A percentile compares a stretch with the other conserved stretches of the same genome.
These are phyloP conservation scores for Argentina silus DNA, from an alignment of 2,797 vertebrate genomes.

Conservation along the genomic window DNA sequence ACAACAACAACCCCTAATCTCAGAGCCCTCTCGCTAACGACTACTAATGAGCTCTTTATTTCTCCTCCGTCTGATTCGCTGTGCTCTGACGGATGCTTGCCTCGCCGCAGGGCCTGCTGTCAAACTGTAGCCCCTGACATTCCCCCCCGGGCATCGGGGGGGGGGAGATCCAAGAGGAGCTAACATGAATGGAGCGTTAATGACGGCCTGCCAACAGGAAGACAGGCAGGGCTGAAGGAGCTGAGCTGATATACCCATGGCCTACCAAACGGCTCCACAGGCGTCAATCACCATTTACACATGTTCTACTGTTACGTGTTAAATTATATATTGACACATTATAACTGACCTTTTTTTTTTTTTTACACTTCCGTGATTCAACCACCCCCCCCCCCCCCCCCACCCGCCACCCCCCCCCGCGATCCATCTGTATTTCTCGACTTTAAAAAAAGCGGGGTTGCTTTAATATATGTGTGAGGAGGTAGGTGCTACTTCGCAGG, in stretches of 20 bases:
- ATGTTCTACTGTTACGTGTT: conserved; percentile 4
- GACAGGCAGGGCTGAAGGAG: background rate
- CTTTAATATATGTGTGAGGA: too few species aligned
- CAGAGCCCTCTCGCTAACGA: conserved; percentile 31
- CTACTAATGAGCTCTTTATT: conserved; percentile 41
- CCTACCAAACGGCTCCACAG: background rate
- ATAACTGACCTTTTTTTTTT: background rate
- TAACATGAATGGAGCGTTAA: conserved; percentile 11
- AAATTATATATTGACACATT: conserved; percentile 12
- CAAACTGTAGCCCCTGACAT: conserved; percentile 28
- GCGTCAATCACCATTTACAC: background rate
- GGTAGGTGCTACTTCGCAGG: too few species aligned
- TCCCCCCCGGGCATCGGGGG: conserved; percentile 5
- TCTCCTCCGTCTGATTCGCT: conserved; percentile 17
- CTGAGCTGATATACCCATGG: too few species aligned
- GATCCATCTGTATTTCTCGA: background rate
- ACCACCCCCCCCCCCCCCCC: background rate
- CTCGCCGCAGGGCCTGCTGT: conserved; percentile 29
- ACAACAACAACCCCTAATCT: conserved; percentile 8
- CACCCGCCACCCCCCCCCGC: too few species aligned
- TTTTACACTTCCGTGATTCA: background rate
- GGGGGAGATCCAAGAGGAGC: background rate
- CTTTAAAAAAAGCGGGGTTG: background rate
- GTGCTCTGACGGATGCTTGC: background rate
- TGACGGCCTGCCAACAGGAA: background rate